Percentiles rank a stretch among this genome's conserved stretches.
Conservation (phyloP, 2,113 vertebrate genomes). For the Pluvianellus socialis region DNA sequence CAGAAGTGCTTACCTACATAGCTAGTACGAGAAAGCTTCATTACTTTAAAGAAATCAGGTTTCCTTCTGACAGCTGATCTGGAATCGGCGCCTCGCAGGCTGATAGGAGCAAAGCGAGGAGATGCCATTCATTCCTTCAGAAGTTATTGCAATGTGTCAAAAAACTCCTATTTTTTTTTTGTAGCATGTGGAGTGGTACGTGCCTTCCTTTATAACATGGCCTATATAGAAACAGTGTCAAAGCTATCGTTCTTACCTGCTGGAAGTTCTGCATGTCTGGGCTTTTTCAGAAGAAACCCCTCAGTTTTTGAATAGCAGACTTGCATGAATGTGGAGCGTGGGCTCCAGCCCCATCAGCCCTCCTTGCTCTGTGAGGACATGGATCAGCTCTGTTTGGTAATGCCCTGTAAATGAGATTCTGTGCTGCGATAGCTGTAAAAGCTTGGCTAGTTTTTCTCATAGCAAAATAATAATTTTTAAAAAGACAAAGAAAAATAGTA, state of each 20-base stretch:
- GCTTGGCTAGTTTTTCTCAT: neutral
- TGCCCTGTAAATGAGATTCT: neutral
- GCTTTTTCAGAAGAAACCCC: neutral
- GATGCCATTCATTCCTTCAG: neutral
- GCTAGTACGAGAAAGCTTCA: neutral
- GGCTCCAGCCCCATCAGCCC: neutral
- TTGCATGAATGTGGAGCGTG: neutral
- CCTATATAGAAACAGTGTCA: neutral
- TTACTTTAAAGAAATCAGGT: neutral
- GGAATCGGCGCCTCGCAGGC: neutral
- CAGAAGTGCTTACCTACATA: neutral
- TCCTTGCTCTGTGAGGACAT: accelerated
- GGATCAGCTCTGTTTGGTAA: neutral
- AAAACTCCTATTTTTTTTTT: neutral
- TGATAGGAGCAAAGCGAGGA: neutral
- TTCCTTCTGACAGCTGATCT: neutral
- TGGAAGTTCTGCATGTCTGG: neutral
- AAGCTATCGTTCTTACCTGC: neutral
- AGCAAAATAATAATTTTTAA: neutral
- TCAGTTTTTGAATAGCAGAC: neutral
- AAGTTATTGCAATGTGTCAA: neutral
- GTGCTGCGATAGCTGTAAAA: accelerated
- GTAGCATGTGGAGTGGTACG: accelerated
- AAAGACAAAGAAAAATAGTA: neutral
- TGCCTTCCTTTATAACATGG: neutral